Base-by-base conservation (phyloP, 2,113 vertebrate species). In the Tyrannus savana region DNA sequence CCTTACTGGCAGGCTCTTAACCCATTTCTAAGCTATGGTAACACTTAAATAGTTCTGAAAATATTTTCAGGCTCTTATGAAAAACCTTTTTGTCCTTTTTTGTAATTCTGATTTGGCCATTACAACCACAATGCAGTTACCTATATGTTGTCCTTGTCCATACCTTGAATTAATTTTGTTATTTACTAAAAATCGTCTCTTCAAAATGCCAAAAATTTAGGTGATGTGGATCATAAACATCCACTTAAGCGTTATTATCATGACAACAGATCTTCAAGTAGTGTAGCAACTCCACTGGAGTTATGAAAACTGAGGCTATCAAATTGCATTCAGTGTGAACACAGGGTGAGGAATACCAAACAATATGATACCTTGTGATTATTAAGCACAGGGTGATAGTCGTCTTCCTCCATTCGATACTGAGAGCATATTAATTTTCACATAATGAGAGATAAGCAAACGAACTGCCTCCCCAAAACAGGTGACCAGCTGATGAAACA, bases 201-300 rank as follows among this genome's bases (percentile, higher is more conserved):
- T 88, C 46, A 71, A 91, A 91, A 85, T 5, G 7, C 53, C 62
- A 78, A 90, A 90, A 74, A 71, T 74, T 69, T 27, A 84, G 90
- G 63, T 68, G 46, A 88, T 0, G 24, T 84, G 87, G 86, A 96
- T 76, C 14, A 6, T 58, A 87, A 89, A 87, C 41, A 93, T 66
- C 91, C 92, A 37, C 75, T 89, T 80, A 42, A 80, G 21, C 4
- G 5, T 86, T 90, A 78, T 50, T 68, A 87, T 41, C 41, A 25
- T 19, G 58, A 81, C 78, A 85, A 82, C 33, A 93, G 74, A 90
- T 92, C 60, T 89, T 94, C 81, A 94, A 78, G 56, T 84, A 95
- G 84, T 30, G 46, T 78, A 91, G 78, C 84, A 97, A 96, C 87
- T 94, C 95, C 85, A 95, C 84, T 96, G 92, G 90, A 94, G 95